These are phyloP conservation scores for Mixornis gularis DNA, from an alignment of 2,113 vertebrate genomes.

Conservation along the genomic window DNA sequence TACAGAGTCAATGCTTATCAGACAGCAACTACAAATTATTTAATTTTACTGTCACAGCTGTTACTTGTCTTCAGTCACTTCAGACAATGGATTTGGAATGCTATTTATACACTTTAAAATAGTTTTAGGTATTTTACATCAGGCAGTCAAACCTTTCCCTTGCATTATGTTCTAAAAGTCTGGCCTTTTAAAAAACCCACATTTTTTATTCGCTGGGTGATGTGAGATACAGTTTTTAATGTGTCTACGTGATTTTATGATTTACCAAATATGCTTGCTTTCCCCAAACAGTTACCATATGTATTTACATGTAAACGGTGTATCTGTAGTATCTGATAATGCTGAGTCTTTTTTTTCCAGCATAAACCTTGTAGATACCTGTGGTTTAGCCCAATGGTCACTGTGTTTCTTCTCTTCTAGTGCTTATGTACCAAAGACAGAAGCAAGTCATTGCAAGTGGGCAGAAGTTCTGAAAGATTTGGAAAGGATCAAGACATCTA, in stretches of 20 bases:
- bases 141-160: background rate
- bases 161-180: background rate
- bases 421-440: slow-evolving; percentile 61
- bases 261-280: background rate
- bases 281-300: background rate
- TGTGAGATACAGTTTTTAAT: background rate
- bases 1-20: background rate
- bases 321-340: background rate
- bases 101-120: background rate
- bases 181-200: background rate
- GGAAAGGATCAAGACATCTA: slow-evolving; percentile 33
- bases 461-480: slow-evolving; percentile 55
- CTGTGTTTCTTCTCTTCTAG: slow-evolving; percentile 48
- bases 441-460: slow-evolving; percentile 42
- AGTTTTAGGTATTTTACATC: background rate
- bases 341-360: background rate
- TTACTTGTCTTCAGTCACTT: background rate
- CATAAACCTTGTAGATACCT: background rate
- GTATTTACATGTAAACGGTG: background rate
- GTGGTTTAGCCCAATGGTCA: background rate
- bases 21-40: background rate
- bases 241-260: background rate
- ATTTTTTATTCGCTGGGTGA: background rate
- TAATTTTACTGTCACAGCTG: background rate
- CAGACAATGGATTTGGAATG: background rate